Evolutionary conservation across 2,797 vertebrate species (phyloP).

Genomic region (Epinephelus awoara): DNA sequence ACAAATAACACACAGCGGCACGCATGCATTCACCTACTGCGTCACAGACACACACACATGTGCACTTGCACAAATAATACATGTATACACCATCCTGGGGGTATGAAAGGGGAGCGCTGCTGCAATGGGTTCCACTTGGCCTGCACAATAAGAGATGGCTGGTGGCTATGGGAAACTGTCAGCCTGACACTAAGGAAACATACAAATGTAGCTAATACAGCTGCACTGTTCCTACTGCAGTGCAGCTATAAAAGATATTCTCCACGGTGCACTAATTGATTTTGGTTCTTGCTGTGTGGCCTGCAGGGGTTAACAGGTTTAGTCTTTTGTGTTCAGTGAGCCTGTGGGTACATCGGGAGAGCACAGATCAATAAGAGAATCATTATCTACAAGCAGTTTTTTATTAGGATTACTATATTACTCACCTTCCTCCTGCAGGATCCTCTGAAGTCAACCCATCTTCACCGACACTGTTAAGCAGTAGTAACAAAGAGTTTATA

Average conservation of each 20-base stretch:
- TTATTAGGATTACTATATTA: conserved; percentile 34
- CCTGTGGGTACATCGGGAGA: conserved; percentile 21
- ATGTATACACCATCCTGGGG: conserved; percentile 53
- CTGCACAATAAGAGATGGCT: conserved; percentile 42
- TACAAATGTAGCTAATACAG: conserved; percentile 23
- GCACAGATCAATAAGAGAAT: conserved; percentile 49
- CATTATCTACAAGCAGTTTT: conserved; percentile 28
- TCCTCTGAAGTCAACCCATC: conserved; percentile 5
- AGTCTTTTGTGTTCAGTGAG: conserved; percentile 3
- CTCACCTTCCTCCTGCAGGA: conserved; percentile 20
- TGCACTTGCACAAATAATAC: conserved; percentile 23
- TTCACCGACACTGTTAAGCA: not conserved
- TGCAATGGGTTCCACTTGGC: conserved; percentile 52
- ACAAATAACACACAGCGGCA: conserved; percentile 55
- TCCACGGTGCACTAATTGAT: conserved; percentile 50
- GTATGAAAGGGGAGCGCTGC: conserved; percentile 26
- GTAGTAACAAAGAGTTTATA: not conserved
- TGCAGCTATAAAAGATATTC: conserved; percentile 3
- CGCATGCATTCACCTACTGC: conserved; percentile 21
- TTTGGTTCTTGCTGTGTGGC: conserved; percentile 25
- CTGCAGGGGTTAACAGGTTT: conserved; percentile 41
- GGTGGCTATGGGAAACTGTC: conserved; percentile 33
- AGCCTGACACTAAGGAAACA: conserved; percentile 34
- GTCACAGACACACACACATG: conserved; percentile 1
- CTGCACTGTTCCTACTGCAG: conserved; percentile 19